Percentiles rank a stretch among this genome's conserved stretches.
phyloP scores from a whole-genome alignment of 2,113 vertebrate species.

The Saccopteryx leptura region DNA sequence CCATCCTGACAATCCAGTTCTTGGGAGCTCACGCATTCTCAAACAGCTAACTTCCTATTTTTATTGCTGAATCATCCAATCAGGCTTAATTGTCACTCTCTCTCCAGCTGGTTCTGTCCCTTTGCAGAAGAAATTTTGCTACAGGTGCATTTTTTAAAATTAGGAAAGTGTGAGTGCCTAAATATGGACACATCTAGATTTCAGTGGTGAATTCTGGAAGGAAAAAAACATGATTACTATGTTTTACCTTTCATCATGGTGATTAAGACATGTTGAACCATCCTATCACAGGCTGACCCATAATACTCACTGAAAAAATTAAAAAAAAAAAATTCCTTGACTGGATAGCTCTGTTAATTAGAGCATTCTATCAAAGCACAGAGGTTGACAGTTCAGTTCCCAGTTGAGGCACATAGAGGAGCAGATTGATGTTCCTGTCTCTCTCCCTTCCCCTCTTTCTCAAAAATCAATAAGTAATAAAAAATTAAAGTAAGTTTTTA shows the following conservation, averaged over 20 bases:
- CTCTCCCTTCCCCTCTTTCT: no score
- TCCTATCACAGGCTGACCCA: not conserved
- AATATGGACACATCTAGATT: slow-evolving; percentile 26
- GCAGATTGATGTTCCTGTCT: no score
- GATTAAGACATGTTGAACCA: not conserved
- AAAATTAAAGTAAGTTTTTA: not conserved
- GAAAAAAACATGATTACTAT: slow-evolving; percentile 51
- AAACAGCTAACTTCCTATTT: slow-evolving; percentile 77
- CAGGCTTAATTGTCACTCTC: slow-evolving; percentile 84
- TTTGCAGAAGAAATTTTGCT: slow-evolving; percentile 72
- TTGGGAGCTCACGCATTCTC: slow-evolving; percentile 65
- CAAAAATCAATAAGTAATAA: no score
- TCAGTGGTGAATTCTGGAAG: slow-evolving; percentile 56
- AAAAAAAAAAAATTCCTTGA: no score
- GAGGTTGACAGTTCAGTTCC: no score
- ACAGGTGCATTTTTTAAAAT: slow-evolving; percentile 86
- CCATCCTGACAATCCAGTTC: slow-evolving; percentile 56
- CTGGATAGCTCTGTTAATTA: no score
- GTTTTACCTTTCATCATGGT: not conserved
- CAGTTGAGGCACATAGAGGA: no score
- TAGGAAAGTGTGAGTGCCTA: slow-evolving; percentile 73
- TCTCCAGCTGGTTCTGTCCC: slow-evolving; percentile 81
- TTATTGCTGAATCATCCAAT: slow-evolving; percentile 85
- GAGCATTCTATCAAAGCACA: no score
- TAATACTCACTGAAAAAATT: not conserved